Evolutionary conservation across 2,113 vertebrate genomes (phyloP), one percentile per base, ranked within the genome.

Genomic region (Eubucco bourcierii): DNA sequence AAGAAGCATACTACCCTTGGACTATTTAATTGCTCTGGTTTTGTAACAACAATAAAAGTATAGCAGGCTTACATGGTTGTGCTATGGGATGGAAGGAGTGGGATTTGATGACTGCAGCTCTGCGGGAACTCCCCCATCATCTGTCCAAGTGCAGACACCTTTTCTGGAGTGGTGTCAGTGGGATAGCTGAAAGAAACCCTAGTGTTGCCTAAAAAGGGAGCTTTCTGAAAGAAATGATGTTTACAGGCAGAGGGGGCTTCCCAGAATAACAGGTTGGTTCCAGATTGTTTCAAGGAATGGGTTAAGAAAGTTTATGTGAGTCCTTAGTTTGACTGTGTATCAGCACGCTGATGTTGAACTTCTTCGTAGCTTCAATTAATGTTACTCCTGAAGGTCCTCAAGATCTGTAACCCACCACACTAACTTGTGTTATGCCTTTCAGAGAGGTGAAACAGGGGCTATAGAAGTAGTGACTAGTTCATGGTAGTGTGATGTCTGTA

Each of bases 161-260:
- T 56, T 81, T 84, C 63, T 95, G 44, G 58, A 72, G 24, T 37
- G 19, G 15, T 88, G 28, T 77, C 41, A 41, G 50, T 76, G 63
- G 24, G 21, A 31, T 10, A 72, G 39, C 68, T 84, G 88, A 50
- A 93, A 50, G 29, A 64, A 29, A 31, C 66, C n/a, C 52, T 66
- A 41, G 7, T 7, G 9, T 33, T 67, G 60, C 64, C 59, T 65
- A 18, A 65, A 84, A 83, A 59, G 31, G 73, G 8, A 63, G 7
- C 28, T 87, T 74, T 87, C 72, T 74, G 52, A 70, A 70, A 68
- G 41, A n/a, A 90, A 47, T 33, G 6, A 11, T 63, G 3, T 66
- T 94, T 90, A 55, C 41, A 84, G 50, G 55, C 60, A 44, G 52
- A 50, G 29, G 15, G 46, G 88, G 68, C 52, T 84, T 86, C 86